Base-by-base conservation (phyloP, 2,113 vertebrate genomes). In the Sinosuthora webbiana region DNA sequence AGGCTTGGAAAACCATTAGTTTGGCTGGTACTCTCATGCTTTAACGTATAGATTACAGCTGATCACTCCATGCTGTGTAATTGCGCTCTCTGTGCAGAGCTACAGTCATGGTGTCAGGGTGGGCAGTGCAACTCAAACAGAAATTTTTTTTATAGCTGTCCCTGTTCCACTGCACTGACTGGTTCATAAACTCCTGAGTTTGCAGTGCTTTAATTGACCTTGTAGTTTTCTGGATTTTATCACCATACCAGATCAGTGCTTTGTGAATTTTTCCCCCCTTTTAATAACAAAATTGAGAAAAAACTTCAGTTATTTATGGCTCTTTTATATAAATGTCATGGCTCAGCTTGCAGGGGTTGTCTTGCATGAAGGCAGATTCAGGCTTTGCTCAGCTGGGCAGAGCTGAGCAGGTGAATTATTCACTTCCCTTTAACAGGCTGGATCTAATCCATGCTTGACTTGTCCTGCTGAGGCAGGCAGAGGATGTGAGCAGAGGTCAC, bases 381-480 rank as follows among this genome's bases (percentile, higher is more conserved):
- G 91, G 69, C 87, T 96, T 77, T 74, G 75, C 83, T 96, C 6
- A 6, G 65, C 57, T 90, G 94, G 90, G 80, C 73, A 94, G 78
- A 88, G 93, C 68, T 39, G 53, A 59, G 68, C 68, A 4, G 8
- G n/a, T 85, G 95, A 92, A 47, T 57, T 56, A 70, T 85, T 93
- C 44, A 27, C 68, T 50, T 86, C 55, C 55, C 71, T 93, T 22
- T 18, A 93, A 33, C 13, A 13, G 39, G 15, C 59, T 79, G 83
- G 27, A 24, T 74, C 88, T 50, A 20, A 44, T 44, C 65, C 30
- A 9, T 9, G 64, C 86, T 64, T 90, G 77, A 8, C 55, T 65
- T 53, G 22, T 56, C 18, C 13, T 39, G 50, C 80, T 52, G 85
- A 63, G 81, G 70, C 59, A 91, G 67, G 41, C 68, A 67, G 56